phyloP scores from a whole-genome alignment of 2,113 vertebrate species.

The Plecturocebus donacophilus region DNA sequence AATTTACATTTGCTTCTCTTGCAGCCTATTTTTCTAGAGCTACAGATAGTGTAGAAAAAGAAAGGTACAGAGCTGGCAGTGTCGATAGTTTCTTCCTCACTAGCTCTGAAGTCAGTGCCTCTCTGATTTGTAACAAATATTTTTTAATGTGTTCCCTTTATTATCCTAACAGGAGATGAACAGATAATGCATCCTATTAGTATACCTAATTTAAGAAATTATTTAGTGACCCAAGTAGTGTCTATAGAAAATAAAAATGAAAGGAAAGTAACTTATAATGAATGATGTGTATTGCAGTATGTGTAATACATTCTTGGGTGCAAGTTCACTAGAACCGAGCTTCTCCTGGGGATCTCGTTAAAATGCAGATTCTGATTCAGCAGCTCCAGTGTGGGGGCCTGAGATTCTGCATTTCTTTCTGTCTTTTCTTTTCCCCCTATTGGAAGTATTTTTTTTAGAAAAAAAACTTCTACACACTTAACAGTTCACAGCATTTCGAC shows the following conservation, averaged over 20 bases:
- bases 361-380: not conserved
- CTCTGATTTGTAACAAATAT: not conserved
- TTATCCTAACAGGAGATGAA: not conserved
- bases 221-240: not conserved
- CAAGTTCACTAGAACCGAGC: not conserved
- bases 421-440: fast-evolving
- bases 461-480: too few species aligned
- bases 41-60: not conserved
- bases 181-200: not conserved
- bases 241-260: constrained; percentile 9
- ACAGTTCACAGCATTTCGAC: too few species aligned
- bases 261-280: not conserved
- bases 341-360: not conserved
- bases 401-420: not conserved
- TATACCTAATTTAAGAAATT: not conserved
- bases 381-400: not conserved
- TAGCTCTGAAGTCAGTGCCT: not conserved
- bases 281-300: not conserved
- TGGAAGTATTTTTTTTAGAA: too few species aligned
- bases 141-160: constrained; percentile 19
- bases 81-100: not conserved
- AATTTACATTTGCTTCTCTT: not conserved
- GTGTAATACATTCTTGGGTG: not conserved
- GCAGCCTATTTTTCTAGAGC: not conserved
- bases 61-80: not conserved